Conservation (phyloP, 2,888 invertebrate genomes). For the Boloria euphrosyne region DNA sequence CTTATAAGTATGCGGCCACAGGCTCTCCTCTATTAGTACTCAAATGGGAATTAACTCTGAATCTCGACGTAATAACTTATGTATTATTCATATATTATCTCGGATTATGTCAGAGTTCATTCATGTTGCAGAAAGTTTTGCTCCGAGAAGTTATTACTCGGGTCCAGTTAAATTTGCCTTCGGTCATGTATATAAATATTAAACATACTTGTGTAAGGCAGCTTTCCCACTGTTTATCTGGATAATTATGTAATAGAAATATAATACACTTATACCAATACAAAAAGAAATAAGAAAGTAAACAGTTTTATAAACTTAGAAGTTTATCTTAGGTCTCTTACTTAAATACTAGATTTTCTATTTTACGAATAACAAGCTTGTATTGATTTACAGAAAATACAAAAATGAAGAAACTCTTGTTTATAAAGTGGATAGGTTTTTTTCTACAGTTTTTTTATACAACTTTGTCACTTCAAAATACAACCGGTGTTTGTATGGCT, state of each 20-base stretch:
- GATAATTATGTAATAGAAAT: not conserved
- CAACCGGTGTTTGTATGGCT: too few relatives aligned
- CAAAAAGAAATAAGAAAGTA: too few relatives aligned
- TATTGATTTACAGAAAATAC: too few relatives aligned
- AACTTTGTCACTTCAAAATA: too few relatives aligned
- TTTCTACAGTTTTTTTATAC: too few relatives aligned
- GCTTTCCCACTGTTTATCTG: not conserved
- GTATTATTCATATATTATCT: constrained; percentile 54
- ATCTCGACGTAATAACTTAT: constrained; percentile 51
- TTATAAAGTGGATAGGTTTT: too few relatives aligned
- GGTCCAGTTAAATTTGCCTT: constrained; percentile 10
- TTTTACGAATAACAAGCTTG: too few relatives aligned
- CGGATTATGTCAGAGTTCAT: constrained; percentile 46
- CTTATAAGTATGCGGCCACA: constrained; percentile 40
- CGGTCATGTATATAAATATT: not conserved
- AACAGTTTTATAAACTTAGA: too few relatives aligned
- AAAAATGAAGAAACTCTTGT: too few relatives aligned
- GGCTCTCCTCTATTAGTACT: constrained; percentile 37
- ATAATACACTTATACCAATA: too few relatives aligned
- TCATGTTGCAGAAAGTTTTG: constrained; percentile 30
- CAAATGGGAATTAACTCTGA: constrained; percentile 49
- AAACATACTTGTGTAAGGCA: not conserved
- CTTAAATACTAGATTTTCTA: too few relatives aligned
- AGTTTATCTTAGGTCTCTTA: too few relatives aligned
- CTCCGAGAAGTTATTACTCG: constrained; percentile 20